phyloP scores from a whole-genome alignment of 2,113 vertebrate species.

The Melospiza melodia region DNA sequence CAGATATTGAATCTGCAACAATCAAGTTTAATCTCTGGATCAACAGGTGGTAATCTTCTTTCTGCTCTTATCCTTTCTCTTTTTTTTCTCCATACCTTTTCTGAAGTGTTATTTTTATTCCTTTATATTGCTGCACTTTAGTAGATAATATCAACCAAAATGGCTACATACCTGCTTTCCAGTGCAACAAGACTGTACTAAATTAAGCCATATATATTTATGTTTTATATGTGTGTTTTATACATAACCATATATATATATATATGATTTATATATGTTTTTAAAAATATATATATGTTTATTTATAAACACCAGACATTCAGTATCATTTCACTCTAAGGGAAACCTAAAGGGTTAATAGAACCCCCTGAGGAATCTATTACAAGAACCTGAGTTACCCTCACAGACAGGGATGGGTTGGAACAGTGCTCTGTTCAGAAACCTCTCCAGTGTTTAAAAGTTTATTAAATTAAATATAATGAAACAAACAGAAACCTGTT shows the following conservation, averaged over 20 bases:
- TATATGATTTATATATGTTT: too few species aligned
- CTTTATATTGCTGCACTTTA: neutral
- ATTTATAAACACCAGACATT: neutral
- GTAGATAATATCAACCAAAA: neutral
- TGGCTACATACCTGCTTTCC: neutral
- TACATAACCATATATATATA: too few species aligned
- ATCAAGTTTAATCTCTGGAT: neutral
- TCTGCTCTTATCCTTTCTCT: neutral
- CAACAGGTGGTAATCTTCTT: neutral
- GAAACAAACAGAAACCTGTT: neutral
- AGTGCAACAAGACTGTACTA: neutral
- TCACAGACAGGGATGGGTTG: rapidly evolving
- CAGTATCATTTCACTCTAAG: neutral
- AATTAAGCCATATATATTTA: neutral
- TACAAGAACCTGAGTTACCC: neutral
- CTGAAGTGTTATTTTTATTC: neutral
- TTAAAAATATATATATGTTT: too few species aligned
- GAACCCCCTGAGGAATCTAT: neutral
- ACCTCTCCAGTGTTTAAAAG: neutral
- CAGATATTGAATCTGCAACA: neutral
- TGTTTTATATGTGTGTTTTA: too few species aligned
- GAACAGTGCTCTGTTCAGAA: neutral
- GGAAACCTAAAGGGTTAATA: neutral
- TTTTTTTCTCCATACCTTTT: neutral
- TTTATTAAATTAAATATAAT: neutral